Conservation (phyloP, 2,113 vertebrate species). For the Oceanodroma tethys region DNA sequence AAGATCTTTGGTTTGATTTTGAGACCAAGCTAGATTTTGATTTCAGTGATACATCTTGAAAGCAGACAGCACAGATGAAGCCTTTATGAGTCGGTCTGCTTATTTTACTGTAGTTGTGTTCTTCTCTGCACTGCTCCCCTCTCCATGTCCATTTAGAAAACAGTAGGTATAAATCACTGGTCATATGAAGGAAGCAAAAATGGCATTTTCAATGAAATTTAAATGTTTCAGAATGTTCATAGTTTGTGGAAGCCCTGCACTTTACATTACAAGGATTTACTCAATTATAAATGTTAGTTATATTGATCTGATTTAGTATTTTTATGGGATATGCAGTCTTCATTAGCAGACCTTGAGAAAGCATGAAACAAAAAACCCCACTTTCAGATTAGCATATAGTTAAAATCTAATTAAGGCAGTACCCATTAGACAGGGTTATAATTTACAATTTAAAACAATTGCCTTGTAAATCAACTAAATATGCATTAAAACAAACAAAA, state of each 20-base stretch:
- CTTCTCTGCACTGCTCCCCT: background rate
- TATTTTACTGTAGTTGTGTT: background rate
- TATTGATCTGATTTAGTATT: background rate
- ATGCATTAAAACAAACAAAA: slow-evolving; percentile 41
- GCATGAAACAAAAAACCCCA: background rate
- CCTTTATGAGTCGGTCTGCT: background rate
- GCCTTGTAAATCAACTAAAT: slow-evolving; percentile 53
- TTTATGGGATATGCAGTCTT: background rate
- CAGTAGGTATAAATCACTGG: background rate
- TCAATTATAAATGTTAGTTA: slow-evolving; percentile 24
- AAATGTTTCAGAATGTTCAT: slow-evolving; percentile 36
- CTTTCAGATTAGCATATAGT: slow-evolving; percentile 28
- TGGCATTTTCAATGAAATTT: background rate
- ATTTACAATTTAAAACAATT: slow-evolving; percentile 61
- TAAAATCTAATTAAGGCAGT: slow-evolving; percentile 45
- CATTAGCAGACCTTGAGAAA: background rate
- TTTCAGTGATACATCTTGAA: background rate
- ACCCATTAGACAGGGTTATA: slow-evolving; percentile 29
- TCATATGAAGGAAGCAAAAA: background rate
- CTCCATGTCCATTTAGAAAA: background rate
- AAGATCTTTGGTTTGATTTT: background rate
- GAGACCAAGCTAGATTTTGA: background rate
- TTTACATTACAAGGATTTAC: background rate
- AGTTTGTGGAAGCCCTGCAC: background rate
- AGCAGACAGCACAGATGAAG: background rate